Percentiles rank a stretch among this genome's conserved stretches.
Conservation (phyloP, 2,888 invertebrate species). For the Salticus scenicus region DNA sequence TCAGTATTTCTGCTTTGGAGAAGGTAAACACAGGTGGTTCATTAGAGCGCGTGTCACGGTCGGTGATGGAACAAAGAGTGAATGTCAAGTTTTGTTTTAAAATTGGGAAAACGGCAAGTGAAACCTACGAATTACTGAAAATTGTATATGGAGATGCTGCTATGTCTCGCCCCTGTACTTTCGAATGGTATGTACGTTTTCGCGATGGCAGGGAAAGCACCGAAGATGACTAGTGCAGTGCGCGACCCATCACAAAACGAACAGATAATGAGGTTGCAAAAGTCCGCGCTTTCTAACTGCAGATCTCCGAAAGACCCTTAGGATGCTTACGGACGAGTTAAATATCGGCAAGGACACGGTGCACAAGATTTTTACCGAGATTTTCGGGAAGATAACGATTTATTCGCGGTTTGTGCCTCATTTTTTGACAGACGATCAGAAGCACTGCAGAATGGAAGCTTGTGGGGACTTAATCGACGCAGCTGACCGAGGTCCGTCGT, state of each 20-base stretch:
- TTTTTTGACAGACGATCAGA: background rate
- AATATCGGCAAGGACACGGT: background rate
- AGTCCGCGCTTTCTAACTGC: background rate
- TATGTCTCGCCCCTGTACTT: background rate
- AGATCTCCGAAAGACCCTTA: background rate
- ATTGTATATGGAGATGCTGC: background rate
- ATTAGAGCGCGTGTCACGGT: conserved; percentile 12
- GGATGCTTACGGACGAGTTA: background rate
- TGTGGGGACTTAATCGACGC: no score
- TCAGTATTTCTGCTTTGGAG: background rate
- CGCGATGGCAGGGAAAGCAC: background rate
- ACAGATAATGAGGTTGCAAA: background rate
- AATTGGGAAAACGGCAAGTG: background rate
- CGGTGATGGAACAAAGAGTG: conserved; percentile 3
- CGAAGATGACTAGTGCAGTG: background rate
- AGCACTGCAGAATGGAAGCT: background rate
- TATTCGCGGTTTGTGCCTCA: background rate
- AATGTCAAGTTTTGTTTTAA: background rate
- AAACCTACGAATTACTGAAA: background rate
- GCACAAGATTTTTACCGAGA: background rate
- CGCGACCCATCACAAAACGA: background rate
- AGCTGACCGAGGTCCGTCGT: no score
- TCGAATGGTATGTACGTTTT: background rate
- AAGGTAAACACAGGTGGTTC: conserved; percentile 16
- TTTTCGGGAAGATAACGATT: background rate